Evolutionary conservation across 2,888 invertebrate genomes (phyloP), one percentile per base, ranked within the genome.

Genomic region (Amorpha juglandis): DNA sequence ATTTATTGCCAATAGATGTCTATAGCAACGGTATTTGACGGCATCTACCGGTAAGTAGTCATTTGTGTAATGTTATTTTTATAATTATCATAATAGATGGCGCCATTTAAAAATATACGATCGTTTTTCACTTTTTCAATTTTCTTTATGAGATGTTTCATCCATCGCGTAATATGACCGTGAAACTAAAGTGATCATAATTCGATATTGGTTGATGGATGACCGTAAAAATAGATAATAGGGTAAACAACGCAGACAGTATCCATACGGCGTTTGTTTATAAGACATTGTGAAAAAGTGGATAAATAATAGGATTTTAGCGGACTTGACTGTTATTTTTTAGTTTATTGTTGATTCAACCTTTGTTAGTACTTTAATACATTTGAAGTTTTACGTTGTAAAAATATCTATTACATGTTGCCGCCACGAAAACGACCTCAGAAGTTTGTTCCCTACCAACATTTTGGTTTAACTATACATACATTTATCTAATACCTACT

Each of bases 31-130:
- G 21, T 52, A 38, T 35, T 21, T 27, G 50, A 19, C 62, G 73
- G 69, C 75, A 76, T 76, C 78, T 77, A 65, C 64, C 62, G 68
- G 64, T 33, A 12, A 71, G 62, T 71, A 74, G 71, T 50, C 3
- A 16, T 11, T 4, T n/a, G 12, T 21, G 6, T 12, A 53, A n/a
- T 33, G 0, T 4, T 38, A 19, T 21, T 21, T 19, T n/a, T 9
- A 1, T 33, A 50, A 11, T 55, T 53, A n/a, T 7, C n/a, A n/a
- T 6, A 45, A 12, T 52, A 69, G 66, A 66, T 67, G 67, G 48
- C 64, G 52, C 67, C 66, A 7, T 58, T 6, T n/a, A 52, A 42
- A 35, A 14, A 1, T 27, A 21, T 11, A 12, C 3, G 1, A 16
- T 8, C 19, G 19, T n/a, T 45, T 64, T 53, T 14, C n/a, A n/a